These are phyloP conservation scores for Ceratosolen fusciceps DNA, from an alignment of 1,140 invertebrate species.

Conservation along the genomic window DNA sequence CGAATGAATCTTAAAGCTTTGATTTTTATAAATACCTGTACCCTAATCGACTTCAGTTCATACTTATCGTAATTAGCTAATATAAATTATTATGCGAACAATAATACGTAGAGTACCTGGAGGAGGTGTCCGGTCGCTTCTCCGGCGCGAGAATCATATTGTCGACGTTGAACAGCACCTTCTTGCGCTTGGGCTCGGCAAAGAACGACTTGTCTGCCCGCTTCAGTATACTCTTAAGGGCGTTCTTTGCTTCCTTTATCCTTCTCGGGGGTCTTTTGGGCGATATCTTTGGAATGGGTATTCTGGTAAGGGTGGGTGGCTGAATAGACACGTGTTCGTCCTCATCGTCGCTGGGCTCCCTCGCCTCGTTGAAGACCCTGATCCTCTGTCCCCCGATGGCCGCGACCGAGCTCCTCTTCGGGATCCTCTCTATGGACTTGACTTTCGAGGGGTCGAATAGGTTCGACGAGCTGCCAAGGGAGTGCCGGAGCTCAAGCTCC, in stretches of 20 bases:
- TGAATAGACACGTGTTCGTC: conserved; percentile 39
- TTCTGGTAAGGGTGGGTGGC: conserved; percentile 59
- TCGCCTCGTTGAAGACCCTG: conserved; percentile 65
- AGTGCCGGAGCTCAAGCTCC: conserved; percentile 50
- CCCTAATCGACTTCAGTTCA: no score
- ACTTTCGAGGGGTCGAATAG: conserved; percentile 64
- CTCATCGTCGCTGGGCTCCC: conserved; percentile 62
- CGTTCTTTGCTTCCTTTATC: conserved; percentile 62
- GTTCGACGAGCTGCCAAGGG: conserved; percentile 46
- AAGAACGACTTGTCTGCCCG: conserved; percentile 50
- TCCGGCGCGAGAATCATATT: conserved; percentile 69
- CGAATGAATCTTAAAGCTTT: no score
- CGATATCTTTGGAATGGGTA: conserved; percentile 68
- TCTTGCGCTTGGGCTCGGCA: conserved; percentile 63
- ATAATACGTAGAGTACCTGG: conserved; percentile 11
- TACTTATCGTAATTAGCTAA: no score
- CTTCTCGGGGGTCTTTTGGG: conserved; percentile 68
- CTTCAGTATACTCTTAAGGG: conserved; percentile 72
- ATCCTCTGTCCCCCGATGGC: conserved; percentile 71
- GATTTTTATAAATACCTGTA: no score
- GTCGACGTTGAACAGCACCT: conserved; percentile 67
- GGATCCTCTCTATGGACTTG: conserved; percentile 68
- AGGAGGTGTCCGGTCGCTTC: conserved; percentile 54
- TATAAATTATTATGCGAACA: no score
- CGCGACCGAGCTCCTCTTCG: conserved; percentile 62